phyloP scores from a whole-genome alignment of 2,113 vertebrate genomes.

The Pachycephala philippinensis region DNA sequence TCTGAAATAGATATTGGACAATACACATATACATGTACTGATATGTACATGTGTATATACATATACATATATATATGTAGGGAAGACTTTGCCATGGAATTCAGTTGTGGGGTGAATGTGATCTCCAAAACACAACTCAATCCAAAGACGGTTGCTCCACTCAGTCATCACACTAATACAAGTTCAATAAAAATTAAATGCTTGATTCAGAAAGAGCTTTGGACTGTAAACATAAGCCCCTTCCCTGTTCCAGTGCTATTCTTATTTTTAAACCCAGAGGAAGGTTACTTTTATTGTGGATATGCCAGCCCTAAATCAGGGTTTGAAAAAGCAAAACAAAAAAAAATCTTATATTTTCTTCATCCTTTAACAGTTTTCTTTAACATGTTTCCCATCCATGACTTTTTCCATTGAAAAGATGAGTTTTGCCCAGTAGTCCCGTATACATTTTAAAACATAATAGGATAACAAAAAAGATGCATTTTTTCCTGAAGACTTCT shows the following conservation, averaged over 20 bases:
- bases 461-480: not conserved
- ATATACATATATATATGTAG: too few species aligned
- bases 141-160: not conserved
- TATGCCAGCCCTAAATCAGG: not conserved
- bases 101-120: not conserved
- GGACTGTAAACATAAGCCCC: not conserved
- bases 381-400: not conserved
- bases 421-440: not conserved
- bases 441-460: not conserved
- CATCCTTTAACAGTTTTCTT: not conserved
- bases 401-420: not conserved
- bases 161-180: not conserved
- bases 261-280: not conserved
- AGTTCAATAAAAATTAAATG: not conserved
- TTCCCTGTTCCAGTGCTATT: not conserved
- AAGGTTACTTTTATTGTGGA: not conserved
- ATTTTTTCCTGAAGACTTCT: not conserved
- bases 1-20: not conserved
- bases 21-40: not conserved
- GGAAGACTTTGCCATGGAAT: not conserved
- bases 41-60: fast-evolving
- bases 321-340: not conserved
- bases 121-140: not conserved
- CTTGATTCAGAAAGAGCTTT: not conserved
- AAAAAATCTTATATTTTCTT: not conserved